A percentile compares a stretch with the other conserved stretches of the same genome.
Evolutionary conservation across 2,113 vertebrate species (phyloP).

Genomic region (Phylloscopus trochilus): DNA sequence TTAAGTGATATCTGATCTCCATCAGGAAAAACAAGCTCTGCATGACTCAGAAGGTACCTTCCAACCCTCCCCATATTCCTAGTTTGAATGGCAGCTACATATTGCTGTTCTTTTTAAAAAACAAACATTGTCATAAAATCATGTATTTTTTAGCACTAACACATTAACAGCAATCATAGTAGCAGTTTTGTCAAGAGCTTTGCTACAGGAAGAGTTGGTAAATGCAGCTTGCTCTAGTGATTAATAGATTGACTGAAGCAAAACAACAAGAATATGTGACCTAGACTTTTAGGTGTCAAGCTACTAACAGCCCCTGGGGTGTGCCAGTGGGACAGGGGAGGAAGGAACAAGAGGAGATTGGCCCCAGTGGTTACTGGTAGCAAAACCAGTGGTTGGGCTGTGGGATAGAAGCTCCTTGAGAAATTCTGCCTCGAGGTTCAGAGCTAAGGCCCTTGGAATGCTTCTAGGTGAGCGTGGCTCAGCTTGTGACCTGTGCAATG

Average conservation of each 20-base stretch:
- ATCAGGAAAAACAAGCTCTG: background rate
- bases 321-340: background rate
- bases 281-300: background rate
- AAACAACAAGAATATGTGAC: background rate
- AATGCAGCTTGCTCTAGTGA: background rate
- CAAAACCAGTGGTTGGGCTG: background rate
- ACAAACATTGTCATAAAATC: background rate
- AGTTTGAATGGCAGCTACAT: background rate
- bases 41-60: background rate
- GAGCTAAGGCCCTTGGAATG: background rate
- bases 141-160: background rate
- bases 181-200: background rate
- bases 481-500: background rate
- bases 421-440: background rate
- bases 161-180: background rate
- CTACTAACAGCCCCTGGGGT: background rate
- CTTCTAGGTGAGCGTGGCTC: background rate
- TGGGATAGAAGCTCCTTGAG: background rate
- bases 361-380: background rate
- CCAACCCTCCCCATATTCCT: background rate
- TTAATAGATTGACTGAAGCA: background rate
- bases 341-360: background rate
- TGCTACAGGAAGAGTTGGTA: background rate
- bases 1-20: background rate
- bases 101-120: background rate